Percentiles rank a stretch among this genome's conserved stretches.
Evolutionary conservation across 2,113 vertebrate genomes (phyloP).

Genomic region (Corvus moneduloides): DNA sequence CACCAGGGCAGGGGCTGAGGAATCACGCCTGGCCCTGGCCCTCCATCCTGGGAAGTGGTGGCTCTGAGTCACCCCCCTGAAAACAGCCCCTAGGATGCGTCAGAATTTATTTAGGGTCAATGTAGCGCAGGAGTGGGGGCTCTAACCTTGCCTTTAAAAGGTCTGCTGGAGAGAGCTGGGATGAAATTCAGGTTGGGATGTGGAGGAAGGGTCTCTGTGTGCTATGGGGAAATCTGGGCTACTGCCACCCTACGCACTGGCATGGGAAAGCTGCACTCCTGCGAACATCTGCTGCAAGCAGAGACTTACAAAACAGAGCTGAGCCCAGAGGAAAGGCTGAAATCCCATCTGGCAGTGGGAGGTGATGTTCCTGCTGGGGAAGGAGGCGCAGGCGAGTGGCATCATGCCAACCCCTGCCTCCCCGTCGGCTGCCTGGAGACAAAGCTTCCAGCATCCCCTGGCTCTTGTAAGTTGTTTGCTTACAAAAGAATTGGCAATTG

Average conservation of each 20-base stretch:
- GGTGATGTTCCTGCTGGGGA: not conserved
- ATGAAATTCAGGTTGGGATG: not conserved
- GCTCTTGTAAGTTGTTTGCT: fast-evolving
- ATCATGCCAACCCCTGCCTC: not conserved
- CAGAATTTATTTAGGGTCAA: not conserved
- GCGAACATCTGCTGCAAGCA: fast-evolving
- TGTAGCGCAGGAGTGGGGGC: fast-evolving
- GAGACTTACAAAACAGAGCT: not conserved
- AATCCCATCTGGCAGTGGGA: not conserved
- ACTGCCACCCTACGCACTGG: not conserved
- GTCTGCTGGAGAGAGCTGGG: not conserved
- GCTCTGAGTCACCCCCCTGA: not conserved
- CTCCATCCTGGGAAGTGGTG: fast-evolving
- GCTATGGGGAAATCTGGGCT: not conserved
- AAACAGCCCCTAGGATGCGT: not conserved
- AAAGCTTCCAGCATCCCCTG: not conserved
- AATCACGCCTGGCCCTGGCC: not conserved
- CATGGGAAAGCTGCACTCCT: not conserved
- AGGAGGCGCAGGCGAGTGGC: not conserved
- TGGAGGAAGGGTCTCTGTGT: not conserved
- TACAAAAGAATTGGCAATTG: not conserved
- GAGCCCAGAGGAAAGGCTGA: not conserved
- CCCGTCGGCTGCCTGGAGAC: not conserved
- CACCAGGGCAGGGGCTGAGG: fast-evolving
- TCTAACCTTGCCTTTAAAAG: not conserved